Percentiles rank a stretch among this genome's conserved stretches.
Evolutionary conservation across 2,888 invertebrate genomes (phyloP).

Genomic region (Diaprepes abbreviatus): DNA sequence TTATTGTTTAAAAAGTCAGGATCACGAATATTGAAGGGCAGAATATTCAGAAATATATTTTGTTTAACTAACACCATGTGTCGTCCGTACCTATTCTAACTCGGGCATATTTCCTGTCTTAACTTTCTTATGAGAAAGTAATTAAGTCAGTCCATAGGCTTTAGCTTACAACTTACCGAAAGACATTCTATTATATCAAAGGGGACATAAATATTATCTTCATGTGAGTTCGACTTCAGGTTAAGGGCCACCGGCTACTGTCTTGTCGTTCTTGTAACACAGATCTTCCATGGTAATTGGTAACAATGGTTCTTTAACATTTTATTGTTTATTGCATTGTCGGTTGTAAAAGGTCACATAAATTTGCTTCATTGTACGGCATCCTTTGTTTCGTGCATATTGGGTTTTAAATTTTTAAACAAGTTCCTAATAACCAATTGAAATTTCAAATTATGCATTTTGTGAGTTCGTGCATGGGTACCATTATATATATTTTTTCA

Average conservation of each 20-base stretch:
- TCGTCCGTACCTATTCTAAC: too few species aligned
- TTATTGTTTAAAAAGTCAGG: too few species aligned
- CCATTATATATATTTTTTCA: too few species aligned
- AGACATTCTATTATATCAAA: neutral
- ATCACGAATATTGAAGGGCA: too few species aligned
- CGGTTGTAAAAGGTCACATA: slow-evolving; percentile 35
- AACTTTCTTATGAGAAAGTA: neutral
- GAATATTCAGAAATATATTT: too few species aligned
- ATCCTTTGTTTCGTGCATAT: slow-evolving; percentile 33
- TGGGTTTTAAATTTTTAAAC: slow-evolving; percentile 13
- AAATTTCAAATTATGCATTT: too few species aligned
- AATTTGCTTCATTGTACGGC: slow-evolving; percentile 34
- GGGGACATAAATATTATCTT: slow-evolving; percentile 35
- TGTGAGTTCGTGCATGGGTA: too few species aligned
- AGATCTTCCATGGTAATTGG: slow-evolving; percentile 48
- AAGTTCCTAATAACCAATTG: slow-evolving; percentile 16
- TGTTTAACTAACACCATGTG: too few species aligned
- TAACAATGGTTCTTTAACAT: slow-evolving; percentile 49
- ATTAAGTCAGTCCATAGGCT: neutral
- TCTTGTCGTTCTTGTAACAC: slow-evolving; percentile 33
- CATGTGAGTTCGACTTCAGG: slow-evolving; percentile 31
- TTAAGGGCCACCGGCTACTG: slow-evolving; percentile 37
- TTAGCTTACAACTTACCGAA: neutral
- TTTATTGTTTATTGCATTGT: slow-evolving; percentile 48
- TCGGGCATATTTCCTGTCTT: too few species aligned